phyloP scores from a whole-genome alignment of 2,888 invertebrate genomes.

The Empis livida region DNA sequence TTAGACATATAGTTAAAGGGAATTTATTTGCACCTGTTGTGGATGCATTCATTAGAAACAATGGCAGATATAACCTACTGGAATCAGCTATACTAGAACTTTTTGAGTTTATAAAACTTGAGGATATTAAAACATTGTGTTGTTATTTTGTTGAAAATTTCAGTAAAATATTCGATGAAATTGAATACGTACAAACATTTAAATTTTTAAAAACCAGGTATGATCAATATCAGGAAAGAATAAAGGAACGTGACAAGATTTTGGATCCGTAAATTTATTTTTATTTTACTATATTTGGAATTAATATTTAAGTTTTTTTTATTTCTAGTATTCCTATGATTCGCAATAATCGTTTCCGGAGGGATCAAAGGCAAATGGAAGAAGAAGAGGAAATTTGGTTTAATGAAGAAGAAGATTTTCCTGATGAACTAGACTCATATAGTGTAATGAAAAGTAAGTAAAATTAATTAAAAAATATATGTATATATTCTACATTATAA shows the following conservation, averaged over 20 bases:
- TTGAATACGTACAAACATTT: conserved; percentile 98
- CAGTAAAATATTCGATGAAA: conserved; percentile 83
- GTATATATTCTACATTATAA: not conserved
- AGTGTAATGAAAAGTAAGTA: conserved; percentile 35
- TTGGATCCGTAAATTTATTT: conserved; percentile 47
- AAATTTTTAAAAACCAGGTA: conserved; percentile 78
- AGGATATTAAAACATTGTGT: conserved; percentile 81
- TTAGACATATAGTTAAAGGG: conserved; percentile 81
- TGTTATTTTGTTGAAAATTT: conserved; percentile 94
- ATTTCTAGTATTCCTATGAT: conserved; percentile 46
- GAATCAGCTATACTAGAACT: conserved; percentile 98
- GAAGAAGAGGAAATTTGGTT: conserved; percentile 99
- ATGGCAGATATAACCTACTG: conserved; percentile 94
- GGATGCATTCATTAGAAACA: conserved; percentile 91
- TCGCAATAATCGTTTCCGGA: conserved; percentile 63
- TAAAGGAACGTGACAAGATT: conserved; percentile 73
- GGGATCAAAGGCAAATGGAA: conserved; percentile 87
- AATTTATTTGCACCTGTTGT: conserved; percentile 92
- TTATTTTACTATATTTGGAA: not conserved
- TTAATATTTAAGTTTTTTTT: not conserved
- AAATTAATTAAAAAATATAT: not conserved
- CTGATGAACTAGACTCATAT: conserved; percentile 49
- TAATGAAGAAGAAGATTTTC: conserved; percentile 89
- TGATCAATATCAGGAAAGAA: conserved; percentile 82
- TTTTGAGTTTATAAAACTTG: conserved; percentile 96